These are phyloP conservation scores for Philypnodon macrostomus DNA, from an alignment of 2,797 vertebrate species.

Conservation along the genomic window DNA sequence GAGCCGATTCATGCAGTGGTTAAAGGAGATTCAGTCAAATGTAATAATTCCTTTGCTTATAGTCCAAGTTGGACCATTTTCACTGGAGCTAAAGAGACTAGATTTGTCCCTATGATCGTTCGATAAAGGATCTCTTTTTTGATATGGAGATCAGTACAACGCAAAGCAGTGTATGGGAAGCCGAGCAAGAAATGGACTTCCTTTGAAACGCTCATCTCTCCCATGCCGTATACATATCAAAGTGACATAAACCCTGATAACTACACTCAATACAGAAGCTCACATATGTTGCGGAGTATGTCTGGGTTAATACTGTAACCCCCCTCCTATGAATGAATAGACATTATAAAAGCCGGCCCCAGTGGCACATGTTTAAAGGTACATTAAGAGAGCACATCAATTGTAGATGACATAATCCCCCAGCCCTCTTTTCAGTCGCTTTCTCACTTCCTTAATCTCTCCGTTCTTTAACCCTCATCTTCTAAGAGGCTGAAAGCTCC, in stretches of 20 bases:
- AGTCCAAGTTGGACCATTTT: constrained; percentile 63
- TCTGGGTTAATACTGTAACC: constrained; percentile 69
- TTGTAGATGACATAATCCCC: constrained; percentile 77
- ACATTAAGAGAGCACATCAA: constrained; percentile 78
- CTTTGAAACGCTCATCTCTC: constrained; percentile 61
- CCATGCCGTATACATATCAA: constrained; percentile 67
- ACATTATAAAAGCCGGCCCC: constrained; percentile 68
- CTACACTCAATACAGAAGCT: constrained; percentile 50
- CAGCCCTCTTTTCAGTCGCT: constrained; percentile 65
- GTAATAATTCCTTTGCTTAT: constrained; percentile 63
- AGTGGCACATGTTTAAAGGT: constrained; percentile 75
- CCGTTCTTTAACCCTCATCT: constrained; percentile 75
- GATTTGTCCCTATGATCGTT: constrained; percentile 69
- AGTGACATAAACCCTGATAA: constrained; percentile 69
- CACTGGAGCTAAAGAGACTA: constrained; percentile 53
- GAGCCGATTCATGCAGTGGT: constrained; percentile 50
- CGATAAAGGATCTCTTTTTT: constrained; percentile 69
- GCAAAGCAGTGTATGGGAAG: constrained; percentile 59
- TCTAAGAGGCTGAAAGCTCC: constrained; percentile 76
- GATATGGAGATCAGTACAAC: constrained; percentile 68
- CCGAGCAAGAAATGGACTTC: constrained; percentile 56
- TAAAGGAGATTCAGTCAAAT: constrained; percentile 54
- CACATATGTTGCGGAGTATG: constrained; percentile 66
- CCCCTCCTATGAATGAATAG: constrained; percentile 53
- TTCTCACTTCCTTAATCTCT: constrained; percentile 75